These are phyloP conservation scores for Megalops atlanticus DNA, from an alignment of 2,113 vertebrate species.

Conservation along the genomic window DNA sequence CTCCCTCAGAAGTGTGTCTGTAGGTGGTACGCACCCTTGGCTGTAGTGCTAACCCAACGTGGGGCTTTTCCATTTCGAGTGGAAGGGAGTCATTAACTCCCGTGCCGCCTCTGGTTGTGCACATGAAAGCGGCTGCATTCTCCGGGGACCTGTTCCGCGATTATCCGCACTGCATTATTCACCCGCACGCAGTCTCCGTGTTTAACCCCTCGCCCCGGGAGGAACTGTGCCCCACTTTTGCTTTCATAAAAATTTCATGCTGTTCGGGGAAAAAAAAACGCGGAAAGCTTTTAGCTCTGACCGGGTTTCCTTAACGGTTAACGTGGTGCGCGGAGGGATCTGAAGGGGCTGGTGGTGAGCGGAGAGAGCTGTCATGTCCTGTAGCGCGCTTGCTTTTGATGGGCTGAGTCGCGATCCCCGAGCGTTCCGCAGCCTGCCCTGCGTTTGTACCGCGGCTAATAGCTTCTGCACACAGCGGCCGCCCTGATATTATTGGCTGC, in stretches of 20 bases:
- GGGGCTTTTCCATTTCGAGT: background rate
- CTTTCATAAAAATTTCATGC: constrained; percentile 51
- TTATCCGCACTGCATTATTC: constrained; percentile 47
- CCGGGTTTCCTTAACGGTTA: background rate
- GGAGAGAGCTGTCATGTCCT: background rate
- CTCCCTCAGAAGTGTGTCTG: background rate
- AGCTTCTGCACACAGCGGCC: background rate
- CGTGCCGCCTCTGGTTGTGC: background rate
- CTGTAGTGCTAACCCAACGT: background rate
- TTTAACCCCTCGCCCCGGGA: constrained; percentile 31
- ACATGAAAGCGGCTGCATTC: constrained; percentile 42
- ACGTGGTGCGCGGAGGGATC: background rate
- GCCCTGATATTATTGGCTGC: background rate
- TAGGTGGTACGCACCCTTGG: background rate
- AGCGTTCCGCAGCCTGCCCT: background rate
- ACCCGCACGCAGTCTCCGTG: constrained; percentile 25
- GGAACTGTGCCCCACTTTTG: constrained; percentile 33
- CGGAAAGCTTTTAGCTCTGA: constrained; percentile 13
- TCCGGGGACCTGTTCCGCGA: constrained; percentile 35
- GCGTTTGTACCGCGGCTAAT: background rate
- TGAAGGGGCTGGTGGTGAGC: background rate
- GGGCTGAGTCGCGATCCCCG: background rate
- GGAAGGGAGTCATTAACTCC: background rate
- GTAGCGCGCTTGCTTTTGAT: background rate
- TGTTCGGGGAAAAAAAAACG: constrained; percentile 3